These are phyloP conservation scores for Tetrax tetrax DNA, from an alignment of 2,113 vertebrate species.

Conservation along the genomic window DNA sequence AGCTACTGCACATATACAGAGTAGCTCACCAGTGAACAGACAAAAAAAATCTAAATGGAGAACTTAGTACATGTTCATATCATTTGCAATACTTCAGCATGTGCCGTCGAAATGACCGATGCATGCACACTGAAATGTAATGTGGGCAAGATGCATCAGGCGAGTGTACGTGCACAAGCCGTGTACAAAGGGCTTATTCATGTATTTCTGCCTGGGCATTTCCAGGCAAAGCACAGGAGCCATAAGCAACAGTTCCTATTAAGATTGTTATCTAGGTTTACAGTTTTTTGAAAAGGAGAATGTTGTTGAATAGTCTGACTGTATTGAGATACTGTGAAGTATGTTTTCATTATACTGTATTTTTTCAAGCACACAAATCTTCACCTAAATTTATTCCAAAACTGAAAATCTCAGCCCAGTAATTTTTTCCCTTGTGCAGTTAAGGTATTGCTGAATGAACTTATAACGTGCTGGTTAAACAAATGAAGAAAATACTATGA, in stretches of 20 bases:
- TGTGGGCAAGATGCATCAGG: background rate
- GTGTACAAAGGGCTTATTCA: background rate
- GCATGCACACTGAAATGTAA: background rate
- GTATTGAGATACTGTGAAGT: background rate
- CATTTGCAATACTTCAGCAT: background rate
- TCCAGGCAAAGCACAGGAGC: fast-evolving
- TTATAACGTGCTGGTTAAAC: background rate
- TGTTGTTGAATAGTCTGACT: background rate
- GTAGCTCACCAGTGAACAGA: background rate
- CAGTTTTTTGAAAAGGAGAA: background rate
- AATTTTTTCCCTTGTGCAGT: background rate
- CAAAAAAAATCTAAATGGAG: background rate
- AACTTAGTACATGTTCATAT: background rate
- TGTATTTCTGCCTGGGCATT: background rate
- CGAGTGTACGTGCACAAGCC: background rate
- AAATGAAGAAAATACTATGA: background rate
- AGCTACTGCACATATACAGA: background rate
- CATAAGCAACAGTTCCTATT: background rate
- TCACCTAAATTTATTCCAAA: background rate
- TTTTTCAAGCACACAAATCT: background rate
- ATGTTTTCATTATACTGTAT: background rate
- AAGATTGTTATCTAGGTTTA: background rate
- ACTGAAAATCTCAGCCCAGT: background rate
- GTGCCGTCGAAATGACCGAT: background rate
- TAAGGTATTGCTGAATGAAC: background rate